These are phyloP conservation scores for Anguilla japonica DNA, from an alignment of 2,113 vertebrate genomes.

Conservation along the genomic window DNA sequence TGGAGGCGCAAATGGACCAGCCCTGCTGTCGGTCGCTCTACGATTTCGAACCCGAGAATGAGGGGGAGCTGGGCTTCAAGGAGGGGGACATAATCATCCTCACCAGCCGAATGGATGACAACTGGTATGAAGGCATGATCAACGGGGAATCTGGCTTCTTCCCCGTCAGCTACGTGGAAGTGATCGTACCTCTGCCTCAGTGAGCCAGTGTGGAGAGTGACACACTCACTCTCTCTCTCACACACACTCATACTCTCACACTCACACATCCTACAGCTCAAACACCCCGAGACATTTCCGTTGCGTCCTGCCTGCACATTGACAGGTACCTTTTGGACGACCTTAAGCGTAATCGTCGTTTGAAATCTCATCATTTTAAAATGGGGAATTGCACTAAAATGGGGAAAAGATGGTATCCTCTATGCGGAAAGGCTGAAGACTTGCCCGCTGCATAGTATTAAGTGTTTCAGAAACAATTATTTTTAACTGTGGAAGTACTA, in stretches of 20 bases:
- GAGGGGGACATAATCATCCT: slow-evolving; percentile 86
- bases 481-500: slow-evolving; percentile 36
- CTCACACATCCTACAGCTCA: not conserved
- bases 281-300: not conserved
- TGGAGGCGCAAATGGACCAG: slow-evolving; percentile 65
- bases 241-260: not conserved
- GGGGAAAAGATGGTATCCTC: not conserved
- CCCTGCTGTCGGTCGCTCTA: slow-evolving; percentile 88
- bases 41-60: slow-evolving; percentile 82
- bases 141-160: slow-evolving; percentile 81
- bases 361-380: not conserved
- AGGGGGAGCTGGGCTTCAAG: slow-evolving; percentile 83
- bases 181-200: slow-evolving; percentile 84
- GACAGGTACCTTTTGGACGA: not conserved
- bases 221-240: no score
- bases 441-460: slow-evolving; percentile 49
- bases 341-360: not conserved
- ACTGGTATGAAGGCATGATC: slow-evolving; percentile 87
- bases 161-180: slow-evolving; percentile 86
- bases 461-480: slow-evolving; percentile 41
- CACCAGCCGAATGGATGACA: slow-evolving; percentile 83
- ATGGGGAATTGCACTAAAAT: not conserved
- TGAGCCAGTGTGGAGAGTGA: slow-evolving; percentile 47
- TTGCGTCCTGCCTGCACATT: not conserved
- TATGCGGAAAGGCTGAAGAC: slow-evolving; percentile 25